phyloP scores from a whole-genome alignment of 2,797 vertebrate species.

The Discoglossus pictus region DNA sequence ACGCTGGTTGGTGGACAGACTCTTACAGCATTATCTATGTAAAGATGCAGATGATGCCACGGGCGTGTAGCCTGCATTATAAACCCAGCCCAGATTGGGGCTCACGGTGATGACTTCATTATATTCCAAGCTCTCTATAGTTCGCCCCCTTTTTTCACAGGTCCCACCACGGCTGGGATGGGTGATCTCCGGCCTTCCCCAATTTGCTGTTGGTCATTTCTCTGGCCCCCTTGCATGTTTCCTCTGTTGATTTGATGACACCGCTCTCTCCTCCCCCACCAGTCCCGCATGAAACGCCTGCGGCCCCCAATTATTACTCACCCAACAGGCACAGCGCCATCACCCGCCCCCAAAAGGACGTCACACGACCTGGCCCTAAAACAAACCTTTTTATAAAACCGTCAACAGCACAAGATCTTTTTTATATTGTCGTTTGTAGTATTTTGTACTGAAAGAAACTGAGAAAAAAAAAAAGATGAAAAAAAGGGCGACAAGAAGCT shows the following conservation, averaged over 20 bases:
- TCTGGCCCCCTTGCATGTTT: slow-evolving; percentile 24
- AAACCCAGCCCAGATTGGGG: no score
- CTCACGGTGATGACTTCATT: no score
- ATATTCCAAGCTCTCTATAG: no score
- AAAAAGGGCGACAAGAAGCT: slow-evolving; percentile 62
- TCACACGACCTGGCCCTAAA: slow-evolving; percentile 51
- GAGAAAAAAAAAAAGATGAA: slow-evolving; percentile 54
- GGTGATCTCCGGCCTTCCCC: background rate
- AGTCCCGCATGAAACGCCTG: slow-evolving; percentile 26
- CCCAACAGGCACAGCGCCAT: slow-evolving; percentile 27
- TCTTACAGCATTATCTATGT: no score
- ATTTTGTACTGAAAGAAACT: slow-evolving; percentile 91
- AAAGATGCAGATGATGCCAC: no score
- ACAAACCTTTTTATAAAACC: slow-evolving; percentile 88
- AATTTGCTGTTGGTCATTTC: background rate
- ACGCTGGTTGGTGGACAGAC: no score
- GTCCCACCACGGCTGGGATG: background rate
- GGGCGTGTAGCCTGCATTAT: no score
- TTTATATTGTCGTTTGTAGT: slow-evolving; percentile 98
- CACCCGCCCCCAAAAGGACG: slow-evolving; percentile 20
- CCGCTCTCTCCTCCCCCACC: background rate
- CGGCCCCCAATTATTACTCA: slow-evolving; percentile 6
- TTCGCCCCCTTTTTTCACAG: background rate
- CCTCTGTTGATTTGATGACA: slow-evolving; percentile 26
- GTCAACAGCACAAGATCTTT: slow-evolving; percentile 93